A percentile compares a stretch with the other conserved stretches of the same genome.
Conservation (phyloP, 2,888 invertebrate genomes). For the Serripes groenlandicus region DNA sequence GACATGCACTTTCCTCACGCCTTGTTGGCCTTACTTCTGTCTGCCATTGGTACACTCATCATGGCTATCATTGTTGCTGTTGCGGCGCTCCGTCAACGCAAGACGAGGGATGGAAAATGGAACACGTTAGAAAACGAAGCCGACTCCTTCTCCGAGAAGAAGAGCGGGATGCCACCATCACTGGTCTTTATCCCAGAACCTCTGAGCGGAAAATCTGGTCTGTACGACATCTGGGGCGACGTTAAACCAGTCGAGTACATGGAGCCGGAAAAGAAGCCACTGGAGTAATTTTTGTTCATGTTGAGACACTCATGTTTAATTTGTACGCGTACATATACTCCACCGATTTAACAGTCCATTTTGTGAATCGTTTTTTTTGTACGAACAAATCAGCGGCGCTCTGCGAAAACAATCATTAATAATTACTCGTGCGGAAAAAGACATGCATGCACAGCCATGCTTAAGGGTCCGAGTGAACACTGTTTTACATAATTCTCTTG, state of each 20-base stretch:
- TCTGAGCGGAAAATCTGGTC: conserved; percentile 53
- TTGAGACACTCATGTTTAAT: too few relatives aligned
- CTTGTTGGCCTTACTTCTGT: conserved; percentile 37
- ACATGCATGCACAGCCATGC: too few relatives aligned
- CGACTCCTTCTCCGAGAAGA: conserved; percentile 22
- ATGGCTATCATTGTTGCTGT: conserved; percentile 27
- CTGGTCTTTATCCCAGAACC: conserved; percentile 57
- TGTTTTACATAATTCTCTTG: too few relatives aligned
- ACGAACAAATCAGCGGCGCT: too few relatives aligned
- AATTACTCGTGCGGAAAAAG: too few relatives aligned
- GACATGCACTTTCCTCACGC: conserved; percentile 38
- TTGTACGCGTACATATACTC: too few relatives aligned
- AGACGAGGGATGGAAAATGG: conserved; percentile 36
- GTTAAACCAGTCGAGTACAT: conserved; percentile 42
- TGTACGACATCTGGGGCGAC: conserved; percentile 43
- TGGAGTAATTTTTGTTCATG: too few relatives aligned
- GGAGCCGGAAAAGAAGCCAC: conserved; percentile 15
- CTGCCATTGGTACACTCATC: conserved; percentile 26
- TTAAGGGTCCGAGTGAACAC: too few relatives aligned
- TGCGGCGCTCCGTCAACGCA: conserved; percentile 8
- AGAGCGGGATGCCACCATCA: conserved; percentile 46
- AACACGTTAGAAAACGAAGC: conserved; percentile 60
- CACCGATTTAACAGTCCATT: too few relatives aligned
- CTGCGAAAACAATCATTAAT: too few relatives aligned
- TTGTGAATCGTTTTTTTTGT: too few relatives aligned